Evolutionary conservation across 2,888 invertebrate genomes (phyloP).

Genomic region (Nomada fucata): DNA sequence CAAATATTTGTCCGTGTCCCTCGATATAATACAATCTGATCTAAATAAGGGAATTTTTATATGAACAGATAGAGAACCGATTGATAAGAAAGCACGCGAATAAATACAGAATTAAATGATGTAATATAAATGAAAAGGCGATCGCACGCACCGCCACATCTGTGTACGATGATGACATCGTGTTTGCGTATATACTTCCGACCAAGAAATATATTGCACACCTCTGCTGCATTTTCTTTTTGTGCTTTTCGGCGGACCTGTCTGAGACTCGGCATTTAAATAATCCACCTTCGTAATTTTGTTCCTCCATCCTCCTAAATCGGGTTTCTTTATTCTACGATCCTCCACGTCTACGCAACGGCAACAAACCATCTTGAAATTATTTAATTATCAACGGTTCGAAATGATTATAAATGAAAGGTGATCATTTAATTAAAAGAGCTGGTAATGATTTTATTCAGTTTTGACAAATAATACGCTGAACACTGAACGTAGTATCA

Average conservation of each 20-base stretch:
- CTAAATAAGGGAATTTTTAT: too few relatives aligned
- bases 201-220: constrained; percentile 88
- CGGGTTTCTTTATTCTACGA: constrained; percentile 87
- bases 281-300: constrained; percentile 89
- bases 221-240: constrained; percentile 86
- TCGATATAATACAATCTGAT: constrained; percentile 84
- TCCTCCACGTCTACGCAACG: constrained; percentile 87
- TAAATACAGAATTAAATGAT: neutral
- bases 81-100: neutral
- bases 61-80: neutral
- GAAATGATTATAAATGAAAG: neutral
- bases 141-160: constrained; percentile 84
- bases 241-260: constrained; percentile 87
- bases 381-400: neutral
- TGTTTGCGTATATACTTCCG: constrained; percentile 85
- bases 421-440: neutral
- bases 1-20: constrained; percentile 87
- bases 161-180: constrained; percentile 87
- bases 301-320: constrained; percentile 92
- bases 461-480: neutral
- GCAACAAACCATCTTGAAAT: constrained; percentile 46
- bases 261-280: constrained; percentile 94
- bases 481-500: neutral
- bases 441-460: neutral
- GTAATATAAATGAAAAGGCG: neutral